A percentile compares a stretch with the other conserved stretches of the same genome.
Evolutionary conservation across 2,888 invertebrate species (phyloP).

Genomic region (Megamerina dolium): DNA sequence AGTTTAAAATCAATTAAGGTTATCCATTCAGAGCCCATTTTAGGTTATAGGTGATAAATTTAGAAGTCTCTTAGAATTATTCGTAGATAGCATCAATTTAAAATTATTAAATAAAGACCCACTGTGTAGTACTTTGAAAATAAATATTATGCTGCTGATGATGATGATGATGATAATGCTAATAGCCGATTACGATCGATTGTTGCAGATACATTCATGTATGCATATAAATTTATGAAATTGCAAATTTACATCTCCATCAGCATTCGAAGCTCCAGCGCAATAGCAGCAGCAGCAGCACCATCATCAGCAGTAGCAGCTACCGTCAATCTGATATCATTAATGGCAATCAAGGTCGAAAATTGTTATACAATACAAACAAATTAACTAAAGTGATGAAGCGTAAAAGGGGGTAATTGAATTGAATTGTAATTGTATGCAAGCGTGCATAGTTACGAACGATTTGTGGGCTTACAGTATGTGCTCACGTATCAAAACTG

Average conservation of each 20-base stretch:
- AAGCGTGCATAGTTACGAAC: background rate
- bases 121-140: too few species aligned
- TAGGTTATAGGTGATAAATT: too few species aligned
- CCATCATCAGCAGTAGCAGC: background rate
- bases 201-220: background rate
- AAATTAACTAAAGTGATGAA: background rate
- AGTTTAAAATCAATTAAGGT: too few species aligned
- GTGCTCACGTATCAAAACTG: too few species aligned
- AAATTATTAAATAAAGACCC: too few species aligned
- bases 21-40: too few species aligned
- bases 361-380: background rate
- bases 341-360: background rate
- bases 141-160: background rate
- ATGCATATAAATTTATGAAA: slow-evolving; percentile 14
- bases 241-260: slow-evolving; percentile 40
- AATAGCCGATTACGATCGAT: background rate
- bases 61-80: too few species aligned
- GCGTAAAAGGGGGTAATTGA: background rate
- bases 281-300: background rate
- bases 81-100: too few species aligned
- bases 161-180: background rate
- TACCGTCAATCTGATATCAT: background rate
- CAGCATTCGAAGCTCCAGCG: slow-evolving; percentile 6
- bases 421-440: background rate
- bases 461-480: too few species aligned